Conservation (phyloP, 2,888 invertebrate genomes). For the Erynnis tages region DNA sequence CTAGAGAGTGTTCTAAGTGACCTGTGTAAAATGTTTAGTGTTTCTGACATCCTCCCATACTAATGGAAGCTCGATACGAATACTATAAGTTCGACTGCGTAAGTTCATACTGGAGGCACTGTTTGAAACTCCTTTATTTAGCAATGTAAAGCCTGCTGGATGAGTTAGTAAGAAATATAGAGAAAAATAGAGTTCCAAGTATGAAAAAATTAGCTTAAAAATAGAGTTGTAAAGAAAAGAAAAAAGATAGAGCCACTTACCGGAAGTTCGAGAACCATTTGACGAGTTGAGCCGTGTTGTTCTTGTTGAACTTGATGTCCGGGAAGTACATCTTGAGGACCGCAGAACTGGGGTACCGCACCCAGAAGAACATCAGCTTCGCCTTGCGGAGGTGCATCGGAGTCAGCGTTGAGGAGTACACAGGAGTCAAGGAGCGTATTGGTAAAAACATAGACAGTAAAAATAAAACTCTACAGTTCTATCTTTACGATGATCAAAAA, state of each 20-base stretch:
- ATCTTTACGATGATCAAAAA: too few relatives aligned
- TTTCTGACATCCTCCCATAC: too few relatives aligned
- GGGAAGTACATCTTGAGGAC: constrained; percentile 99
- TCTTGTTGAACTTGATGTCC: constrained; percentile 99
- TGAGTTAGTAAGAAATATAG: too few relatives aligned
- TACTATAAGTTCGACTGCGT: too few relatives aligned
- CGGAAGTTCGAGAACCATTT: constrained; percentile 99
- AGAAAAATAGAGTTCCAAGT: not conserved
- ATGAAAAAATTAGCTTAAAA: not conserved
- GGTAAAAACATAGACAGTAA: too few relatives aligned
- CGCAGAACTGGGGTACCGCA: constrained; percentile 98
- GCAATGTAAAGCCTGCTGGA: too few relatives aligned
- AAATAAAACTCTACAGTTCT: too few relatives aligned
- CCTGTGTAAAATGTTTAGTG: too few relatives aligned
- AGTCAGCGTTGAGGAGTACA: constrained; percentile 97
- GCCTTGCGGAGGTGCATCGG: constrained; percentile 99
- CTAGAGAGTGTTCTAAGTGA: too few relatives aligned
- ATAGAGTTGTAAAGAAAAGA: not conserved
- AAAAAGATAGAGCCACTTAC: constrained; percentile 88
- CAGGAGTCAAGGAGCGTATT: constrained; percentile 87
- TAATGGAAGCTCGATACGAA: too few relatives aligned
- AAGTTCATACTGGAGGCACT: too few relatives aligned
- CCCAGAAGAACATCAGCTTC: constrained; percentile 99
- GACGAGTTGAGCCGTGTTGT: constrained; percentile 99
- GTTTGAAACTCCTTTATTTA: too few relatives aligned